Evolutionary conservation across 2,888 invertebrate species (phyloP).

Genomic region (Drosophila niveifrons): DNA sequence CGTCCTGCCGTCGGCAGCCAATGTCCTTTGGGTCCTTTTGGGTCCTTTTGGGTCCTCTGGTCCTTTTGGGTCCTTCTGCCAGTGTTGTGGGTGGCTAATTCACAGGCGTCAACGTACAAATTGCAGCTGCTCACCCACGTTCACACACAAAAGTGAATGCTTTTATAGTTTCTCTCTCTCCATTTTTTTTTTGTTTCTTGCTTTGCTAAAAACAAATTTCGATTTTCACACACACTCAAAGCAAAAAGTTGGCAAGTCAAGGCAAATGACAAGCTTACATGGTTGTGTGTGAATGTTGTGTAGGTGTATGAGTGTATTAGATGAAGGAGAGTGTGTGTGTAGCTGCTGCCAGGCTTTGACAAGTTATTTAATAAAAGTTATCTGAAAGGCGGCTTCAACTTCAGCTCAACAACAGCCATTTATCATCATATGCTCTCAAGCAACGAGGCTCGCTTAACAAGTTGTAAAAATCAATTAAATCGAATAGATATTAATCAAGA

Average conservation of each 20-base stretch:
- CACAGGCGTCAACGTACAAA: conserved; percentile 72
- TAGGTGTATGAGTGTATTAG: neutral
- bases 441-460: conserved; percentile 20
- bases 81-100: conserved; percentile 53
- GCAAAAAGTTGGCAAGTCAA: conserved; percentile 56
- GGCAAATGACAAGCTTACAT: conserved; percentile 39
- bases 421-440: conserved; percentile 38
- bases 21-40: too few relatives aligned
- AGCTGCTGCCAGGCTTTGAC: conserved; percentile 61
- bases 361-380: conserved; percentile 77
- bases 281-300: conserved; percentile 10
- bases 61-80: conserved; percentile 18
- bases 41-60: conserved; percentile 13
- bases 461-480: neutral
- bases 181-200: conserved; percentile 1
- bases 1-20: conserved; percentile 34
- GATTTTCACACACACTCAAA: conserved; percentile 54
- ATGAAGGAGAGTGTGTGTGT: conserved; percentile 1
- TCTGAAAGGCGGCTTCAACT: conserved; percentile 51
- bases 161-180: conserved; percentile 29
- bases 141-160: conserved; percentile 37
- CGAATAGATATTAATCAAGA: neutral
- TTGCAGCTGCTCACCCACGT: conserved; percentile 63
- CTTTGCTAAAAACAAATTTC: conserved; percentile 63
- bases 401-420: conserved; percentile 47